Evolutionary conservation across 2,113 vertebrate species (phyloP).

Genomic region (Formicarius rufipectus): DNA sequence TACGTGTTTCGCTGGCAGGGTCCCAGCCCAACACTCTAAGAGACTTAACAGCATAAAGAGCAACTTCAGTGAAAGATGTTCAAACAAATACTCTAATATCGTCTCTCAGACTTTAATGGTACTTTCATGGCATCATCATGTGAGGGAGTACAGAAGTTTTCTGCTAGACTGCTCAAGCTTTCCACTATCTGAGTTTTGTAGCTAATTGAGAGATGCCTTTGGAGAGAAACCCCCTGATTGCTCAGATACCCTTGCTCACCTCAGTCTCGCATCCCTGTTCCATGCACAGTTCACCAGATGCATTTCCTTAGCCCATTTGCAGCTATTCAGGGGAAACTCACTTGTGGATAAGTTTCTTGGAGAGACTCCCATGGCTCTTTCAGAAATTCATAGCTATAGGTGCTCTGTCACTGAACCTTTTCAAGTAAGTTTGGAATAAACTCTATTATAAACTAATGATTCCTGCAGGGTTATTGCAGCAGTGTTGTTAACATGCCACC

Average conservation of each 20-base stretch:
- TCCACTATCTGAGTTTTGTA: background rate
- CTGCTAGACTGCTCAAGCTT: background rate
- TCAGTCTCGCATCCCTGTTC: rapidly evolving
- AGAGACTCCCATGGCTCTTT: background rate
- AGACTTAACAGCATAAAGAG: background rate
- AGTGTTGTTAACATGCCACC: background rate
- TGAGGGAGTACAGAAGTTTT: background rate
- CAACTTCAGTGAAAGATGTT: background rate
- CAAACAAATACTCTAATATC: background rate
- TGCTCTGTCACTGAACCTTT: background rate
- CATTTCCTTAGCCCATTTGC: background rate
- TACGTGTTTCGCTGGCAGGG: background rate
- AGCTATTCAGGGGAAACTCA: background rate
- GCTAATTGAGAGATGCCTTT: background rate
- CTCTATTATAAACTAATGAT: background rate
- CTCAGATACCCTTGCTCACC: background rate
- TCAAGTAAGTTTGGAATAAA: background rate
- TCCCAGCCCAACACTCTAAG: background rate
- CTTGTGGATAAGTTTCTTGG: background rate
- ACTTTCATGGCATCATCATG: background rate
- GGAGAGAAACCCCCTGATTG: background rate
- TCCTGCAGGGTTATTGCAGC: background rate
- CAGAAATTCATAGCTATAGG: background rate
- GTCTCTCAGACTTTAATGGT: background rate
- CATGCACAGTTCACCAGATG: background rate